These are phyloP conservation scores for Scopus umbretta DNA, from an alignment of 2,113 vertebrate genomes.

Conservation along the genomic window DNA sequence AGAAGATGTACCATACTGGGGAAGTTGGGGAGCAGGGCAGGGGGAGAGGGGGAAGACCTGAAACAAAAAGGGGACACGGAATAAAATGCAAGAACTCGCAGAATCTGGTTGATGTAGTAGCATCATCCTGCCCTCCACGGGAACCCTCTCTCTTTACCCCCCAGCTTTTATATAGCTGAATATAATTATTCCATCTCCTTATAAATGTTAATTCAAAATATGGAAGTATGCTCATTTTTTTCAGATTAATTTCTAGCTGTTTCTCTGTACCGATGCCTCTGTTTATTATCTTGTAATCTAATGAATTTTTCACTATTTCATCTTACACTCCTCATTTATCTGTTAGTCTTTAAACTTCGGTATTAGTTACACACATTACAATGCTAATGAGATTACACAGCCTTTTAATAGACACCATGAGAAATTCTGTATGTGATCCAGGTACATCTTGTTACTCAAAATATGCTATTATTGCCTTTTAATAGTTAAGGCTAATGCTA, in stretches of 20 bases:
- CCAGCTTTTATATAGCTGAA: not conserved
- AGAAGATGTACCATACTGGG: too few species aligned
- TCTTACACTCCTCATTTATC: not conserved
- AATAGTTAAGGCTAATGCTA: not conserved
- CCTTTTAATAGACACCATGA: not conserved
- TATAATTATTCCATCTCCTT: not conserved
- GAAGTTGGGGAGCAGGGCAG: not conserved
- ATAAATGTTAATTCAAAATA: not conserved
- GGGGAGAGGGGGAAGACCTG: rapidly evolving
- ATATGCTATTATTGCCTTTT: not conserved
- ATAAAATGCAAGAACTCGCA: not conserved
- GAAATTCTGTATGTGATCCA: not conserved
- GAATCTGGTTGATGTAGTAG: not conserved
- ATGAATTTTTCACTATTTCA: not conserved
- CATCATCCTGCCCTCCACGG: not conserved
- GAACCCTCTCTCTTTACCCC: not conserved
- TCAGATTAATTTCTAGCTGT: not conserved
- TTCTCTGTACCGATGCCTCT: not conserved
- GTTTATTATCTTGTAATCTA: not conserved
- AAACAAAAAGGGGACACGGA: not conserved
- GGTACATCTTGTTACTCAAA: not conserved
- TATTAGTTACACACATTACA: not conserved
- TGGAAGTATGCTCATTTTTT: not conserved
- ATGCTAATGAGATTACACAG: not conserved
- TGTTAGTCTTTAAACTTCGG: not conserved